Base-by-base conservation (phyloP, 2,113 vertebrate species). In the Oncorhynchus clarkii region DNA sequence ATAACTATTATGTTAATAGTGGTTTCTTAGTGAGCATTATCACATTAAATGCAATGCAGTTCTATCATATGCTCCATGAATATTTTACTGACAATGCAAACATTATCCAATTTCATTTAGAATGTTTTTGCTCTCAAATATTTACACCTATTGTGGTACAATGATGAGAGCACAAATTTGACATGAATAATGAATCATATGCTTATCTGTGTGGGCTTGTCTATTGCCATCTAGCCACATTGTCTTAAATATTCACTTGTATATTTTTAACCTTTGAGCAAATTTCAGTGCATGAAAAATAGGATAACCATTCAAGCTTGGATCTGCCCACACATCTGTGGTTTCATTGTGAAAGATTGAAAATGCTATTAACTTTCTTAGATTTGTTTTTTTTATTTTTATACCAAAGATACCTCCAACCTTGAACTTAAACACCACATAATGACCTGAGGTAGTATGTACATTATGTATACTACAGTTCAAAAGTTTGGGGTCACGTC, bases 1-100 rank as follows among this genome's bases (percentile, higher is more conserved):
- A 22, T 67, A 16, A 76, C 80, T 45, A 45, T 79, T 82, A 54
- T 54, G 16, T 85, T 77, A 76, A 81, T 77, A 72, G 66, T 68
- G 60, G 45, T 78, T 73, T 78, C 76, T 80, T 82, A 79, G 51
- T 74, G 78, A 73, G 83, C 73, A 81, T 76, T 78, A 75, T 87
- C 76, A 80, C 74, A 70, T 75, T 71, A 81, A 69, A 59, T 75
- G 77, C 80, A 84, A 82, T 72, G 71, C 66, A 31, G 76, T 75
- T 73, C 51, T 49, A 71, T 75, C 16, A 9, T 29, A 78, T 80
- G 2, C 27, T 4, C 31, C 77, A 70, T 82, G 49, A 70, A 77
- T 80, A 78, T 70, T 66, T 74, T 16, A 80, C 39, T 70, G 70
- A 45, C 9, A 45, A 45, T 45, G 39, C 39, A 0, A 11, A 45